Evolutionary conservation across 2,888 invertebrate species (phyloP).

Genomic region (Caenorhabditis sulstoni): DNA sequence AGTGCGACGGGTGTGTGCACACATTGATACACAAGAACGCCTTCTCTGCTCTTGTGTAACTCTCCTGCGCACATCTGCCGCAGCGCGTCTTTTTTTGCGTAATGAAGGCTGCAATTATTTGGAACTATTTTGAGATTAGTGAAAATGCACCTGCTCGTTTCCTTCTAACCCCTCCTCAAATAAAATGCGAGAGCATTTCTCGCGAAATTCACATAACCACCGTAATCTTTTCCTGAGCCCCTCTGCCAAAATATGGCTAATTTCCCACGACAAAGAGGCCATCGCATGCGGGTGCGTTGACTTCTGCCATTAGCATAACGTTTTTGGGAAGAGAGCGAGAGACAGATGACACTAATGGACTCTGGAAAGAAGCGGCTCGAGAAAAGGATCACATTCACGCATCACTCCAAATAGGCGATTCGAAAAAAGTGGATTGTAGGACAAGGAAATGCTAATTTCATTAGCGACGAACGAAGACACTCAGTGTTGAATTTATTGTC

Average conservation of each 20-base stretch:
- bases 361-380: constrained; percentile 21
- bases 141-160: constrained; percentile 16
- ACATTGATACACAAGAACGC: background rate
- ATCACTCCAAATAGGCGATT: background rate
- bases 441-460: constrained; percentile 6
- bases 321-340: constrained; percentile 21
- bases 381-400: no score
- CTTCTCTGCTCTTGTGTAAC: constrained; percentile 6
- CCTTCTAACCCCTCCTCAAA: background rate
- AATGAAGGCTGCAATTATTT: constrained; percentile 38
- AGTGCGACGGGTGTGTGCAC: constrained; percentile 8
- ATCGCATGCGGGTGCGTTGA: constrained; percentile 6
- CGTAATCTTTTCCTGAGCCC: constrained; percentile 29
- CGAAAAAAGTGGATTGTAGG: background rate
- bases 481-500: background rate
- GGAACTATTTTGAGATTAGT: constrained; percentile 34
- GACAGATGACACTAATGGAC: constrained; percentile 49
- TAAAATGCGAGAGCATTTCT: background rate
- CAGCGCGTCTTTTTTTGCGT: background rate
- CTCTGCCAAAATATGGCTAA: constrained; percentile 38
- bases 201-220: constrained; percentile 6
- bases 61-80: constrained; percentile 5
- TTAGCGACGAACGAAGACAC: background rate
- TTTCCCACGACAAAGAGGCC: constrained; percentile 47
- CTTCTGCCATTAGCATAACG: constrained; percentile 58